A percentile compares a stretch with the other conserved stretches of the same genome.
Evolutionary conservation across 2,113 vertebrate genomes (phyloP).

Genomic region (Odontophorus gujanensis): DNA sequence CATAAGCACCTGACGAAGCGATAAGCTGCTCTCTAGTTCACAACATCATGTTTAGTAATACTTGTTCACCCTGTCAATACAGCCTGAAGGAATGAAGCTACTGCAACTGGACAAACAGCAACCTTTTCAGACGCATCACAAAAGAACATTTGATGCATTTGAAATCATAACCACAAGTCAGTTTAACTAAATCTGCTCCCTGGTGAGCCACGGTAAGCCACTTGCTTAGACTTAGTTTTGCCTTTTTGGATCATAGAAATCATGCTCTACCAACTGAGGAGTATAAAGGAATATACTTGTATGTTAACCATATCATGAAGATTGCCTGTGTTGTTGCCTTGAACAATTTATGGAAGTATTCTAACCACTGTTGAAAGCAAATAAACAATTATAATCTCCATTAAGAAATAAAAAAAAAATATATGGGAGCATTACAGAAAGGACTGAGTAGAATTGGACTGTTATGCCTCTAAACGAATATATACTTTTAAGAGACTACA

Average conservation of each 20-base stretch:
- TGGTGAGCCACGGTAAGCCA: neutral
- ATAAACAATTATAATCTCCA: neutral
- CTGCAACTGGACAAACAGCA: neutral
- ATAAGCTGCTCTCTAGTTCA: neutral
- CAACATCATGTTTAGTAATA: fast-evolving
- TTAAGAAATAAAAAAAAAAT: neutral
- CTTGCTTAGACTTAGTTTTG: neutral
- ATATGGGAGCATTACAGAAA: neutral
- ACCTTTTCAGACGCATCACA: neutral
- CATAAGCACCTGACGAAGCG: neutral
- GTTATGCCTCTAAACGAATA: fast-evolving
- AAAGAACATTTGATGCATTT: neutral
- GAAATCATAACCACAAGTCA: neutral
- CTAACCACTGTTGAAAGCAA: neutral
- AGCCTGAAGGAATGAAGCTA: neutral
- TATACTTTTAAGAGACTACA: neutral
- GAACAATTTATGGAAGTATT: neutral
- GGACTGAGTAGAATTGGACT: neutral
- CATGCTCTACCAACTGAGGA: too few relatives aligned
- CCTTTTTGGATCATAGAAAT: neutral
- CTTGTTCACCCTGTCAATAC: neutral
- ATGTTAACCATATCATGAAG: neutral
- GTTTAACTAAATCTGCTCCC: neutral
- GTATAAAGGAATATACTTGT: neutral
- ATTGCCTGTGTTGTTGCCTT: neutral